phyloP scores from a whole-genome alignment of 2,797 vertebrate genomes.

The Percopsis omiscomaycus region DNA sequence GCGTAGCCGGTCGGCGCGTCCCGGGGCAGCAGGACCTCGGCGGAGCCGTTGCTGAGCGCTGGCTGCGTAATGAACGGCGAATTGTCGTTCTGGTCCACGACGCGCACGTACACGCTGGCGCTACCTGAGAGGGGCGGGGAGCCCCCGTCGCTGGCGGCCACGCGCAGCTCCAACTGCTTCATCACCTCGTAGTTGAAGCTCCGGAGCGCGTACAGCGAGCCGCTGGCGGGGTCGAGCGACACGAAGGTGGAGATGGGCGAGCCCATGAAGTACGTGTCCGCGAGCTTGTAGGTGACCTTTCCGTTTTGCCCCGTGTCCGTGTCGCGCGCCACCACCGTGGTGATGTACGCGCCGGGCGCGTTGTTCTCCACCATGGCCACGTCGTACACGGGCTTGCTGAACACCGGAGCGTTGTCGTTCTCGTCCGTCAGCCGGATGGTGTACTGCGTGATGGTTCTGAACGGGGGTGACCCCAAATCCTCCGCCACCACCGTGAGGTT shows the following conservation, averaged over 20 bases:
- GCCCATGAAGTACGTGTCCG: conserved; percentile 86
- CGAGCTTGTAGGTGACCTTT: conserved; percentile 87
- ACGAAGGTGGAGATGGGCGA: conserved; percentile 89
- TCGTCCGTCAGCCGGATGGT: conserved; percentile 88
- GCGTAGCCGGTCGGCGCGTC: conserved; percentile 82
- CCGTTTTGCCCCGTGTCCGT: conserved; percentile 87
- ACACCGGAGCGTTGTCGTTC: conserved; percentile 90
- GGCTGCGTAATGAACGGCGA: conserved; percentile 86
- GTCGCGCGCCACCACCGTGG: conserved; percentile 86
- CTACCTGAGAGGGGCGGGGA: conserved; percentile 86
- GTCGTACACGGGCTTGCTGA: conserved; percentile 84
- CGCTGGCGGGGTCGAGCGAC: conserved; percentile 89
- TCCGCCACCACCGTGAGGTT: conserved; percentile 92
- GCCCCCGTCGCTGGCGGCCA: conserved; percentile 89
- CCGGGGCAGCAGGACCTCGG: conserved; percentile 84
- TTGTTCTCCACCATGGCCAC: conserved; percentile 90
- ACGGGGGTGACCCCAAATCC: conserved; percentile 87
- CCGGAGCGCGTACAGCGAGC: conserved; percentile 90
- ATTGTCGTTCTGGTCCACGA: conserved; percentile 94
- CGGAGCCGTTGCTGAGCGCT: conserved; percentile 82
- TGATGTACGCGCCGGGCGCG: conserved; percentile 87
- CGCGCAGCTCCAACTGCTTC: conserved; percentile 86
- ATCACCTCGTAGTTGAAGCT: conserved; percentile 93
- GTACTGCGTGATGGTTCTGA: conserved; percentile 87
- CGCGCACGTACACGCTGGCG: conserved; percentile 81